phyloP scores from a whole-genome alignment of 2,113 vertebrate species.

The Piliocolobus tephrosceles region DNA sequence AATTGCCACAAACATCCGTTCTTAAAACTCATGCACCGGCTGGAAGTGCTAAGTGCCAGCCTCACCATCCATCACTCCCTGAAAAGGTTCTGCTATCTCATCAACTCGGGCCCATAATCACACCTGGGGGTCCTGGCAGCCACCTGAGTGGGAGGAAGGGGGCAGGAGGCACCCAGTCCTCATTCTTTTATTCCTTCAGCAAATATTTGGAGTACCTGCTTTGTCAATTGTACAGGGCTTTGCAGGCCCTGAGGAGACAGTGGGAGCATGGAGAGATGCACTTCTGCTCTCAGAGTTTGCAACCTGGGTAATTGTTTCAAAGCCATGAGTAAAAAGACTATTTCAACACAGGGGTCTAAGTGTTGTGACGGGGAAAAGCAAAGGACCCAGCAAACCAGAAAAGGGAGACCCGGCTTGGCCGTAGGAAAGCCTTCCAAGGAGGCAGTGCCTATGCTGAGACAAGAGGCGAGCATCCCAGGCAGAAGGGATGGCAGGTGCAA shows the following conservation, averaged over 20 bases:
- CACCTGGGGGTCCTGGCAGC: not conserved
- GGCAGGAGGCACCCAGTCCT: not conserved
- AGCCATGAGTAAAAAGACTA: not conserved
- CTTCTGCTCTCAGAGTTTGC: not conserved
- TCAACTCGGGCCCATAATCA: constrained; percentile 4
- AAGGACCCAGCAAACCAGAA: accelerated
- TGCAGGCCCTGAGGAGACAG: not conserved
- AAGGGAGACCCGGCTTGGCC: not conserved
- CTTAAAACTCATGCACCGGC: not conserved
- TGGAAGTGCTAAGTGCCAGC: constrained; percentile 39
- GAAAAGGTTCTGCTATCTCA: constrained; percentile 53
- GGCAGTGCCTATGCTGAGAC: not conserved
- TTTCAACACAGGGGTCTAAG: not conserved
- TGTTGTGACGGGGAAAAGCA: not conserved
- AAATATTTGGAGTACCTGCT: not conserved
- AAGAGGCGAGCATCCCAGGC: too few species aligned
- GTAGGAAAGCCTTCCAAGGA: not conserved
- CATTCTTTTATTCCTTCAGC: not conserved
- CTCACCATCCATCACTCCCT: constrained; percentile 39
- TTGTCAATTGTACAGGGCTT: not conserved
- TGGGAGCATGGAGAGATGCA: not conserved
- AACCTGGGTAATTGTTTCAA: too few species aligned
- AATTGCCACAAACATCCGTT: constrained; percentile 57
- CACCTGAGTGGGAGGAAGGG: not conserved
- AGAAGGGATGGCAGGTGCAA: not conserved